Base-by-base conservation (phyloP, 1,140 invertebrate species). In the Ooceraea biroi region DNA sequence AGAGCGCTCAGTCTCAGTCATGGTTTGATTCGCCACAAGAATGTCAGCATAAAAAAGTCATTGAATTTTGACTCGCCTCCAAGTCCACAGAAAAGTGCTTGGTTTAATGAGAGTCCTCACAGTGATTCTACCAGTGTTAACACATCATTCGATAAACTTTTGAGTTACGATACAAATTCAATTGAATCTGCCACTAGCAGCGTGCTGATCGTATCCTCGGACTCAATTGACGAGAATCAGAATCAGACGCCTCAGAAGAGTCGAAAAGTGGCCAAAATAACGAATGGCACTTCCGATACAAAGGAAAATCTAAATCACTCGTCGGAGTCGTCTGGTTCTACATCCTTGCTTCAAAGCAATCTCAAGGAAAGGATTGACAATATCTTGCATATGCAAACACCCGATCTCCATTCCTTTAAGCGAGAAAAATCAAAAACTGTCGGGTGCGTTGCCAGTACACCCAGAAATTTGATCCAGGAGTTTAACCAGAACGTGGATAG, bases 191-290 rank as follows among this genome's bases (percentile, higher is more conserved):
- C 69, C 3, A 80, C 87, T 3, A 85, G 61, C 25, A 87, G 77
- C 60, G 50, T 83, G 19, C 60, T 85, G 25, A 66, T 90, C 17
- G 87, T 89, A n/a, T 91, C 92, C 8, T 69, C 71, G 0, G 91
- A 91, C 46, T 93, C 92, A 0, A 93, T 92, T 0, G 93, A 94
- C 36, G 93, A 93, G 60, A 93, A 94, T 84, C 92, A 93, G 71
- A 94, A 94, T 82, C 84, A 90, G 85, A 93, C 93, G 0, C 93
- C 93, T 0, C 85, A 93, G 10, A 65, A 86, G 58, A 86, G 68
- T 61, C 89, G 89, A 55, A 92, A 87, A 4, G 87, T 88, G 0
- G 82, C 89, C 8, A 91, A 92, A 10, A 85, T 86, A 3, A 63
- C 92, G 0, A 85, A 91, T 84, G 66, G 68, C 17, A 90, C 91